Base-by-base conservation (phyloP, 2,797 vertebrate species). In the Falco rusticolus region DNA sequence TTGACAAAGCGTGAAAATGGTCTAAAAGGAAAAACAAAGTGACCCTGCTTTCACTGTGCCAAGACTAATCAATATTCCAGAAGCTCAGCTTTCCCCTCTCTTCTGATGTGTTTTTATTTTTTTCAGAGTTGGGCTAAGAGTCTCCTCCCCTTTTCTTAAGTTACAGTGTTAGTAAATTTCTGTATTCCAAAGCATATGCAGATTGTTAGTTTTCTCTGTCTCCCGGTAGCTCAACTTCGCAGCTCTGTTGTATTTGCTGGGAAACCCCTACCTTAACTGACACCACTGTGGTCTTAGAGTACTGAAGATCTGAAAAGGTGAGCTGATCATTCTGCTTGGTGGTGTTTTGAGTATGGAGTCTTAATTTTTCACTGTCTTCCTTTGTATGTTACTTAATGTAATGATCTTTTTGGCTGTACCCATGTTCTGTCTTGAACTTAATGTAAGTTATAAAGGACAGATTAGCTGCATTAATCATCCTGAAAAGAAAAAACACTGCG, bases 21-120 rank as follows among this genome's bases (percentile, higher is more conserved):
- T 97, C 97, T 98, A 97, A 98, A 98, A 94, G 94, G 88, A 96
- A 97, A 98, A 98, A 98, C 96, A 97, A 98, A 97, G 96, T 97
- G 95, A 96, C 97, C 97, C 84, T 71, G 94, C 89, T 97, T 98
- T 97, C 92, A 88, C 89, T 79, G 95, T 94, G 96, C 97, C 98
- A 94, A 92, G 87, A 93, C 98, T 98, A 96, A 98, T 99, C 98
- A 98, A 98, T 99, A 98, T 98, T 98, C 98, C 97, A 96, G 97
- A 87, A 98, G 96, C 96, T 97, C 93, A 5, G 85, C 87, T 90
- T 81, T 66, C 57, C 33, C 20, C 72, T 50, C 84, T 50, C 31
- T 74, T 75, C 76, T 3, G 87, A 7, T 87, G 92, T 16, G 92
- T 50, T 59, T 39, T 34, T 34, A 34, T 34, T 34, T 34, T 10